Percentiles rank a stretch among this genome's conserved stretches.
phyloP scores from a whole-genome alignment of 1,140 invertebrate species.

The Cylas formicarius region DNA sequence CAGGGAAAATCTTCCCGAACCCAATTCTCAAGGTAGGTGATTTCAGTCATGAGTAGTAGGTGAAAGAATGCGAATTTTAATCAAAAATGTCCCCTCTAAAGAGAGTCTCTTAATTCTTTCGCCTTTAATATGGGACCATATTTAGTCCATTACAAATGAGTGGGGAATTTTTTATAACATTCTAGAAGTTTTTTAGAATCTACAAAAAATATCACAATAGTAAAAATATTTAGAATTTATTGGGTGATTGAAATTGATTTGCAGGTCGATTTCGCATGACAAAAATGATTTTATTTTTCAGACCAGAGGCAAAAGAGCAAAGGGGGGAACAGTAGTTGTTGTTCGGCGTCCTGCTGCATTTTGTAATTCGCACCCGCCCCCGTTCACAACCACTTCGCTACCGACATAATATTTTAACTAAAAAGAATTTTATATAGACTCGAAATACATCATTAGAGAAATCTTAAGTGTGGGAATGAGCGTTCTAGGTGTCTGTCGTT shows the following conservation, averaged over 20 bases:
- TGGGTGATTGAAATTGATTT: no score
- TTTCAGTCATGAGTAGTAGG: no score
- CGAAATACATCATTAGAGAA: slow-evolving; percentile 17
- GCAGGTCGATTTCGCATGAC: no score
- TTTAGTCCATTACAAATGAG: no score
- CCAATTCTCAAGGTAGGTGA: slow-evolving; percentile 90
- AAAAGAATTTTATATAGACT: slow-evolving; percentile 7
- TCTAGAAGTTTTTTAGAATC: no score
- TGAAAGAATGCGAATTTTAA: no score
- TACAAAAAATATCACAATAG: no score
- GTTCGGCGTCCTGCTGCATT: slow-evolving; percentile 85
- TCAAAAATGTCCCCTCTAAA: no score
- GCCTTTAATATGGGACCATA: no score
- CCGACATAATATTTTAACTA: slow-evolving; percentile 19
- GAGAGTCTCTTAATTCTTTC: no score
- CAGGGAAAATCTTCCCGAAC: slow-evolving; percentile 96
- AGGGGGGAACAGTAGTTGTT: slow-evolving; percentile 86
- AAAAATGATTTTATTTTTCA: slow-evolving; percentile 58
- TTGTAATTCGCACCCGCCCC: slow-evolving; percentile 55
- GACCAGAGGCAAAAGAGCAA: slow-evolving; percentile 93
- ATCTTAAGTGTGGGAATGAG: slow-evolving; percentile 9
- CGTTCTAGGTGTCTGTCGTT: slow-evolving; percentile 6
- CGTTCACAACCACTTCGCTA: slow-evolving; percentile 14
- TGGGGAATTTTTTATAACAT: no score
- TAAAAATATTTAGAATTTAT: no score